Conservation (phyloP, 2,797 vertebrate genomes). For the Urocyon cinereoargenteus region DNA sequence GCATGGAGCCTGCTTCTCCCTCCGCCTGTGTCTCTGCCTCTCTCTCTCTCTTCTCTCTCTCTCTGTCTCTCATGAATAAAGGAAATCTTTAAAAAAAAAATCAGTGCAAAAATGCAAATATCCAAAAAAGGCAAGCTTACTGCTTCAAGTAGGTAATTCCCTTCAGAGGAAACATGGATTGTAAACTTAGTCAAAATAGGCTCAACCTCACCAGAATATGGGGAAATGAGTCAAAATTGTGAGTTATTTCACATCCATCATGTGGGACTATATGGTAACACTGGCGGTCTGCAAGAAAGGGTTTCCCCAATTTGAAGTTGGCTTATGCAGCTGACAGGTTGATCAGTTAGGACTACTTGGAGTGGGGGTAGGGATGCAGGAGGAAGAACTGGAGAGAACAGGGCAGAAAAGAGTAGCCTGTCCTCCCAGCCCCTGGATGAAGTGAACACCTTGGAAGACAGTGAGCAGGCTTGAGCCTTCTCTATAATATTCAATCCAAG, state of each 20-base stretch:
- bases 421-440: background rate
- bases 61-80: too few relatives aligned
- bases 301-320: background rate
- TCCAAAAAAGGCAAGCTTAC: background rate
- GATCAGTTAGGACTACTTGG: background rate
- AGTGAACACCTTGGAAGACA: background rate
- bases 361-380: background rate
- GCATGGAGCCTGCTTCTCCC: too few relatives aligned
- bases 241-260: background rate
- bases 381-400: background rate
- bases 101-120: constrained; percentile 23
- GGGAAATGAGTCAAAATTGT: constrained; percentile 21
- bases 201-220: background rate
- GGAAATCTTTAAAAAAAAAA: background rate
- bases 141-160: background rate
- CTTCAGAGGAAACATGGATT: constrained; percentile 23
- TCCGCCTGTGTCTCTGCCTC: too few relatives aligned
- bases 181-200: background rate
- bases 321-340: background rate
- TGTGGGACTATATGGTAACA: background rate
- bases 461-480: background rate
- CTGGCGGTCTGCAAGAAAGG: background rate
- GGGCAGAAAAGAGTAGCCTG: background rate
- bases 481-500: background rate
- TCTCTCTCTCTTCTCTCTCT: too few relatives aligned